Evolutionary conservation across 2,797 vertebrate species (phyloP).

Genomic region (Epinephelus malabaricus): DNA sequence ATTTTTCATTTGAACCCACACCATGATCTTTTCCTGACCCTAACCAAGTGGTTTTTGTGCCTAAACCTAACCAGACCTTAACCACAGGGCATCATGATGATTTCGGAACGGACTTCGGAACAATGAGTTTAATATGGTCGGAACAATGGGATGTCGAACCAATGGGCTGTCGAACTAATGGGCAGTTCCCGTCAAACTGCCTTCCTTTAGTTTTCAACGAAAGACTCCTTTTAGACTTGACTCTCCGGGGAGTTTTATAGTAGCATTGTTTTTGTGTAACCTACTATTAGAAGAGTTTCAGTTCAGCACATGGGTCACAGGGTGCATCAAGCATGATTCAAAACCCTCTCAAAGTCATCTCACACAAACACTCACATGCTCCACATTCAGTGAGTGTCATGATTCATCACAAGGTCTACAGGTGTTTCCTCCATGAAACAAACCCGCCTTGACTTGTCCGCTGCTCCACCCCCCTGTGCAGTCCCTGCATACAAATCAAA

Average conservation of each 20-base stretch:
- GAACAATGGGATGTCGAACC: no score
- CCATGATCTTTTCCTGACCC: no score
- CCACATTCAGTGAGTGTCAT: not conserved
- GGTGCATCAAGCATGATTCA: not conserved
- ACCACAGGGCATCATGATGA: no score
- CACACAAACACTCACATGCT: conserved; percentile 1
- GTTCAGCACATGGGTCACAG: not conserved
- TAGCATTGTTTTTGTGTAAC: not conserved
- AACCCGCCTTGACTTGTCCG: not conserved
- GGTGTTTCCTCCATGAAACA: conserved; percentile 29
- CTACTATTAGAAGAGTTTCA: not conserved
- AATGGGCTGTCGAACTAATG: no score
- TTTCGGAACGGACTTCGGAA: no score
- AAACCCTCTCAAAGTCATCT: not conserved
- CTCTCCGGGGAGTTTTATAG: not conserved
- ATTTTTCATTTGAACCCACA: no score
- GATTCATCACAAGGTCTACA: conserved; percentile 22
- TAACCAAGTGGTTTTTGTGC: no score
- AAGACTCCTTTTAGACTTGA: not conserved
- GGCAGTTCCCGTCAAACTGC: no score
- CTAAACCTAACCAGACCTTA: no score
- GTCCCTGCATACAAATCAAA: conserved; percentile 7
- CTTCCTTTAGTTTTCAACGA: conserved; percentile 1
- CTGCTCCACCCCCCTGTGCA: not conserved
- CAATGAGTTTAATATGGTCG: no score